phyloP scores from a whole-genome alignment of 2,888 invertebrate genomes.

The Monochamus alternatus region DNA sequence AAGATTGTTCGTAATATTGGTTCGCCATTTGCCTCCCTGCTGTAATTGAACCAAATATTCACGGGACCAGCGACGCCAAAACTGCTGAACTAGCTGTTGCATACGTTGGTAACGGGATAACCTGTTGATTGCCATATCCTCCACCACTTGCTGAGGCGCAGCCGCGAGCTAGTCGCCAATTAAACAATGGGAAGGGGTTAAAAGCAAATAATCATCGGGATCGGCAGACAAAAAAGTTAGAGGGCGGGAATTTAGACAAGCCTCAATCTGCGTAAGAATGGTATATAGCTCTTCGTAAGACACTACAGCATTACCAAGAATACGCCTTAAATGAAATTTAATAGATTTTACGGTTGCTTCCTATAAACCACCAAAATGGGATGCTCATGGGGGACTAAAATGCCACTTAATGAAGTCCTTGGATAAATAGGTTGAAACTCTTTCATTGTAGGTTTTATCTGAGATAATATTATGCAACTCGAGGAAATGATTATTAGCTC shows the following conservation, averaged over 20 bases:
- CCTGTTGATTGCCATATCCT: not conserved
- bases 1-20: not conserved
- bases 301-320: too few species aligned
- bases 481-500: too few species aligned
- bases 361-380: too few species aligned
- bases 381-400: too few species aligned
- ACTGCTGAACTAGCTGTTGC: not conserved
- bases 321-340: too few species aligned
- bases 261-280: conserved; percentile 21
- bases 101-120: not conserved
- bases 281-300: too few species aligned
- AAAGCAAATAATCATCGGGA: conserved; percentile 18
- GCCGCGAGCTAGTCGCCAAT: conserved; percentile 30
- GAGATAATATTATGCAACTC: too few species aligned
- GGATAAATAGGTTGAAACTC: too few species aligned
- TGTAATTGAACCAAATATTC: too few species aligned
- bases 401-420: too few species aligned
- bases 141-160: conserved; percentile 17
- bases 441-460: too few species aligned
- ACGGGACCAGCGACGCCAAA: not conserved
- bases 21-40: not conserved
- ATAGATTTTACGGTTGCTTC: too few species aligned
- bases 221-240: conserved; percentile 30
- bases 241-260: conserved; percentile 34
- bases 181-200: conserved; percentile 29